Percentiles rank a stretch among this genome's conserved stretches.
Conservation (phyloP, 2,888 invertebrate genomes). For the Ganaspis brasiliensis region DNA sequence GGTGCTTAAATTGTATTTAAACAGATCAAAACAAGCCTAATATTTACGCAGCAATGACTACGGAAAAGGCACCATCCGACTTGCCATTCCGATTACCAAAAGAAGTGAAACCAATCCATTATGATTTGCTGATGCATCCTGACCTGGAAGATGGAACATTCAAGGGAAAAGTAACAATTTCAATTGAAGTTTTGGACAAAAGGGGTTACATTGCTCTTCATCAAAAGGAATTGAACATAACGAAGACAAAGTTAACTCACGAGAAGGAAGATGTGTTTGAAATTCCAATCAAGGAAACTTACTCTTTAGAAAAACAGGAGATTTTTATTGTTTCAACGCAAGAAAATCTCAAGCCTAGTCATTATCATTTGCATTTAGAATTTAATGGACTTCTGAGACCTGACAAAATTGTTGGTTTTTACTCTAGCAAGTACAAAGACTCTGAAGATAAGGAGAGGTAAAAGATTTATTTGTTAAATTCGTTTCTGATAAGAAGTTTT, state of each 20-base stretch:
- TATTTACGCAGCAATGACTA: neutral
- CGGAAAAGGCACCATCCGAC: slow-evolving; percentile 59
- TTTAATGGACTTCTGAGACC: slow-evolving; percentile 80
- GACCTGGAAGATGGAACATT: slow-evolving; percentile 84
- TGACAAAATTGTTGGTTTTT: slow-evolving; percentile 84
- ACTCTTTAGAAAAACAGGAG: slow-evolving; percentile 69
- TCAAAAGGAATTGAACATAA: slow-evolving; percentile 81
- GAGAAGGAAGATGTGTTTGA: slow-evolving; percentile 63
- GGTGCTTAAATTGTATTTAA: neutral
- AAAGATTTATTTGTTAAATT: too few relatives aligned
- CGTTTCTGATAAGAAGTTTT: slow-evolving; percentile 37
- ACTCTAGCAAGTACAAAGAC: too few relatives aligned
- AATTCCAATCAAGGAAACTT: slow-evolving; percentile 66
- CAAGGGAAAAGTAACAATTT: slow-evolving; percentile 83
- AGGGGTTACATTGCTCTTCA: slow-evolving; percentile 82
- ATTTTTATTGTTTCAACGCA: slow-evolving; percentile 70
- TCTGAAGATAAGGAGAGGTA: too few relatives aligned
- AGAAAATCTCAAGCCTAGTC: too few relatives aligned
- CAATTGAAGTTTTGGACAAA: slow-evolving; percentile 80
- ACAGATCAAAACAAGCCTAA: neutral
- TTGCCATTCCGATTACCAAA: slow-evolving; percentile 83
- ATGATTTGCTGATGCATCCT: too few relatives aligned
- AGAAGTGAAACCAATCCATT: slow-evolving; percentile 83
- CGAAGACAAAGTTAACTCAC: slow-evolving; percentile 78
- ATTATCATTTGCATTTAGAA: too few relatives aligned